phyloP scores from a whole-genome alignment of 2,888 invertebrate genomes.

The Cantharis flavilabris region DNA sequence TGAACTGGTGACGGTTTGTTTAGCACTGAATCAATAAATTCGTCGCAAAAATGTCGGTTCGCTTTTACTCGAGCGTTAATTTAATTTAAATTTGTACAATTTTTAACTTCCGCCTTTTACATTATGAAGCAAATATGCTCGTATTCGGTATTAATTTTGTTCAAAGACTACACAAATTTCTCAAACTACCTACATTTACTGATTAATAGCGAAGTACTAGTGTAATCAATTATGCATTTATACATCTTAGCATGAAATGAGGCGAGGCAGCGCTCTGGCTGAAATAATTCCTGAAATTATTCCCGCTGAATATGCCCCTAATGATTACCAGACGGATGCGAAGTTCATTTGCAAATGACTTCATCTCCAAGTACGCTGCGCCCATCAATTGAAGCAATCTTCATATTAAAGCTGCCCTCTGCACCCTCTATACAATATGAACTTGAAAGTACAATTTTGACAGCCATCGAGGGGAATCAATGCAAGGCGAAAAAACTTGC shows the following conservation, averaged over 20 bases:
- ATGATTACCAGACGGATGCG: slow-evolving; percentile 53
- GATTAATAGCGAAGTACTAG: slow-evolving; percentile 49
- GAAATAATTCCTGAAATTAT: slow-evolving; percentile 55
- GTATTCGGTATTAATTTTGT: slow-evolving; percentile 20
- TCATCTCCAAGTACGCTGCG: slow-evolving; percentile 47
- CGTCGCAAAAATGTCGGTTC: slow-evolving; percentile 27
- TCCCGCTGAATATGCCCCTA: slow-evolving; percentile 56
- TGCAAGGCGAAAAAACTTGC: slow-evolving; percentile 39
- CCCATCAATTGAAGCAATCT: slow-evolving; percentile 55
- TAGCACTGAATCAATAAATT: slow-evolving; percentile 44
- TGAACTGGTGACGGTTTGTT: slow-evolving; percentile 44
- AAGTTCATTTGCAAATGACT: slow-evolving; percentile 58
- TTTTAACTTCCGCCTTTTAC: slow-evolving; percentile 1
- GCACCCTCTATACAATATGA: slow-evolving; percentile 48
- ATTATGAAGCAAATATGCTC: not conserved
- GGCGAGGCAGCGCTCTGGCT: slow-evolving; percentile 29
- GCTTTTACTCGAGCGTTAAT: slow-evolving; percentile 19
- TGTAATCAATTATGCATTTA: slow-evolving; percentile 50
- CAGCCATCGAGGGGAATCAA: slow-evolving; percentile 46
- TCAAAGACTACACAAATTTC: slow-evolving; percentile 22
- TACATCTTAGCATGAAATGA: slow-evolving; percentile 42
- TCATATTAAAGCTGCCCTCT: slow-evolving; percentile 53
- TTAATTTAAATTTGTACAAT: slow-evolving; percentile 21
- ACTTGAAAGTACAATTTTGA: slow-evolving; percentile 52
- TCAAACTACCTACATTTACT: slow-evolving; percentile 42